Evolutionary conservation across 2,113 vertebrate genomes (phyloP).

Genomic region (Istiophorus platypterus): DNA sequence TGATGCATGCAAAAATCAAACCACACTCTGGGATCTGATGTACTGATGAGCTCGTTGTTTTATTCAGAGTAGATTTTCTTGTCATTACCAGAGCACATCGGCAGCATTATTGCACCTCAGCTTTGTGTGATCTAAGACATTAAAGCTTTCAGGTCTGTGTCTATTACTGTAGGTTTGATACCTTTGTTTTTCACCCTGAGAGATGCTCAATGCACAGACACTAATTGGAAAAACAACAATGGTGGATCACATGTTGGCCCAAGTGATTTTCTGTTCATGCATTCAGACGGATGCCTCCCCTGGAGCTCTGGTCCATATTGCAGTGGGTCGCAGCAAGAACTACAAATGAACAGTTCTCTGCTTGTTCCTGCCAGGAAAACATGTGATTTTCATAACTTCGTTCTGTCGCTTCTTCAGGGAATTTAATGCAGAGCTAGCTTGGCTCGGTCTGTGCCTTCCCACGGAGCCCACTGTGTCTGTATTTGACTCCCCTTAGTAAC

Average conservation of each 20-base stretch:
- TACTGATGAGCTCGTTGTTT: conserved; percentile 45
- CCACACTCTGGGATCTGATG: conserved; percentile 29
- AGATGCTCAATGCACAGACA: conserved; percentile 12
- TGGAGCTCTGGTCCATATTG: conserved; percentile 39
- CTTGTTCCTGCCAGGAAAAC: conserved; percentile 25
- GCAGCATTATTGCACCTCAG: not conserved
- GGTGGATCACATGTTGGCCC: conserved; percentile 5
- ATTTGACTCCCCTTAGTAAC: conserved; percentile 45
- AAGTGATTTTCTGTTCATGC: conserved; percentile 29
- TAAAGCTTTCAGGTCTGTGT: conserved; percentile 5
- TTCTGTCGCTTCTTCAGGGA: conserved; percentile 34
- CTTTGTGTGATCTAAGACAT: conserved; percentile 20
- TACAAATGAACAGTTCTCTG: conserved; percentile 10
- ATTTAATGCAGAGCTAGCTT: conserved; percentile 20
- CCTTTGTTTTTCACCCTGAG: conserved; percentile 17
- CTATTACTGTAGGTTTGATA: conserved; percentile 25
- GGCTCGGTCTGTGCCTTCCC: conserved; percentile 7
- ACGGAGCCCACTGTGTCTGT: conserved; percentile 31
- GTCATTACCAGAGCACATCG: conserved; percentile 9
- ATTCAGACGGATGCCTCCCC: conserved; percentile 30
- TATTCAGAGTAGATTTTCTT: not conserved
- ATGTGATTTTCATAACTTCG: conserved; percentile 44
- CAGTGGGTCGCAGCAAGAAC: conserved; percentile 26
- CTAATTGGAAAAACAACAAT: conserved; percentile 53
- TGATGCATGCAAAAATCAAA: conserved; percentile 28